Percentiles rank a stretch among this genome's conserved stretches.
phyloP scores from a whole-genome alignment of 2,113 vertebrate genomes.

The Ondatra zibethicus region DNA sequence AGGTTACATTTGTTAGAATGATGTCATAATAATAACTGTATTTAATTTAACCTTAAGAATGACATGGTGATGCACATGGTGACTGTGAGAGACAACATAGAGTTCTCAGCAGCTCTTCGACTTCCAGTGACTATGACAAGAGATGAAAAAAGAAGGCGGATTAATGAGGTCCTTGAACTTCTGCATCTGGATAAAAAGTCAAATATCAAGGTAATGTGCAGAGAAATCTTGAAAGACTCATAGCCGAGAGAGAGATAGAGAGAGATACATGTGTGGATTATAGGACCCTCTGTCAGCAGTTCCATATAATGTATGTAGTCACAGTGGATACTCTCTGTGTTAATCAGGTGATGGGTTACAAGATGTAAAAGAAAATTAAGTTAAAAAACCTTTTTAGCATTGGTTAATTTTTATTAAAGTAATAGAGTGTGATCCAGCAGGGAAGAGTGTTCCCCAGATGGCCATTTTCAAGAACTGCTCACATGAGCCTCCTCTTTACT shows the following conservation, averaged over 20 bases:
- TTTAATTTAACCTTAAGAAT: no score
- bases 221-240: neutral
- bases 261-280: neutral
- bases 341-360: neutral
- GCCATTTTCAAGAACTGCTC: neutral
- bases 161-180: no score
- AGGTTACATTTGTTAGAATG: no score
- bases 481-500: rapidly evolving
- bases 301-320: neutral
- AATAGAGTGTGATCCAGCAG: neutral
- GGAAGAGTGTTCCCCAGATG: neutral
- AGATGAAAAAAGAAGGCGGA: no score
- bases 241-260: neutral
- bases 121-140: no score
- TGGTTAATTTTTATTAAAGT: no score
- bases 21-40: no score
- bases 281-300: neutral
- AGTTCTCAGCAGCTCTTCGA: no score
- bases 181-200: constrained; percentile 94
- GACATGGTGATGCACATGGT: rapidly evolving
- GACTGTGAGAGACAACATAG: no score
- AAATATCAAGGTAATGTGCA: constrained; percentile 90
- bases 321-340: neutral
- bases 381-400: neutral
- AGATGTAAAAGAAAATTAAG: neutral